phyloP scores from a whole-genome alignment of 2,797 vertebrate genomes.

The Lepidocolaptes lacrymiger region DNA sequence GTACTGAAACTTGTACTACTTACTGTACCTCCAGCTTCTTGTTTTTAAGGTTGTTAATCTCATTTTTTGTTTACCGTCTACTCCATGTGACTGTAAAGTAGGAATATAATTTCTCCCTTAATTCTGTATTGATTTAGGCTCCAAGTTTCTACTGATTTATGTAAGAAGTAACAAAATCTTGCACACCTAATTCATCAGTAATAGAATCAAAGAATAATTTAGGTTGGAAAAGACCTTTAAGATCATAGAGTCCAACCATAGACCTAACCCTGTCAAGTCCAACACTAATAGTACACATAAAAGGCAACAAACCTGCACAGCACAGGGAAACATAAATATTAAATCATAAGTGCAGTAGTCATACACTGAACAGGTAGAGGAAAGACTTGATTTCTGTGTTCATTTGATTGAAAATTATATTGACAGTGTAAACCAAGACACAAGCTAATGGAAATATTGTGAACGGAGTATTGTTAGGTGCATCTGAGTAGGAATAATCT shows the following conservation, averaged over 20 bases:
- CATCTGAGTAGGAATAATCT: neutral
- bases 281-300: neutral
- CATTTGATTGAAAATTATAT: neutral
- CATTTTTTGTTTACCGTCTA: slow-evolving; percentile 10
- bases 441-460: neutral
- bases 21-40: neutral
- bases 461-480: neutral
- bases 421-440: slow-evolving; percentile 15
- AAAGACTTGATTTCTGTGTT: neutral
- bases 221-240: neutral
- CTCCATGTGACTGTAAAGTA: neutral
- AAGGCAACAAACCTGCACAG: slow-evolving; percentile 25
- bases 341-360: slow-evolving; percentile 20
- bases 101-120: neutral
- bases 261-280: neutral
- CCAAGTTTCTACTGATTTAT: neutral
- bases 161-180: slow-evolving; percentile 41
- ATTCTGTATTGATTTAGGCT: neutral
- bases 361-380: neutral
- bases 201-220: neutral
- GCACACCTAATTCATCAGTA: neutral
- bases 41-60: neutral
- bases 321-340: slow-evolving; percentile 17
- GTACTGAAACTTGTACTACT: neutral
- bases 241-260: neutral